A percentile compares a stretch with the other conserved stretches of the same genome.
phyloP scores from a whole-genome alignment of 1,140 invertebrate genomes.

The Eubasilissa regina region DNA sequence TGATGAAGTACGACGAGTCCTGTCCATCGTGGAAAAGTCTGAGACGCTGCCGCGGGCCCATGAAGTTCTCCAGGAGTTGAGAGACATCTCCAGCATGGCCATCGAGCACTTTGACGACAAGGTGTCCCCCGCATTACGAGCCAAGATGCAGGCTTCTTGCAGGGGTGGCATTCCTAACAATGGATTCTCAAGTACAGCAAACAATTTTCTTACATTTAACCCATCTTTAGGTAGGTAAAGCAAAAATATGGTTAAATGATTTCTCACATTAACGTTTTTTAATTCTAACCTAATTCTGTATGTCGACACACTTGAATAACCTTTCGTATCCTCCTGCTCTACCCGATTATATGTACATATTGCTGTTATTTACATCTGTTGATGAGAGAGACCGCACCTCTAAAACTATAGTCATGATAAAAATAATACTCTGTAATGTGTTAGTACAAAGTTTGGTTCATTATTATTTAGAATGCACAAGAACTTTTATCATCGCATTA shows the following conservation, averaged over 20 bases:
- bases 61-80: conserved; percentile 89
- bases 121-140: conserved; percentile 73
- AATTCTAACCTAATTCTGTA: neutral
- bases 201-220: conserved; percentile 30
- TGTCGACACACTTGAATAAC: neutral
- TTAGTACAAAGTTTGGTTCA: too few relatives aligned
- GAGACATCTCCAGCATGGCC: conserved; percentile 96
- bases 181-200: conserved; percentile 10
- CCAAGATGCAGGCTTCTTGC: conserved; percentile 62
- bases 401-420: too few relatives aligned
- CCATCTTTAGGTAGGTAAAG: too few relatives aligned
- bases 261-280: too few relatives aligned
- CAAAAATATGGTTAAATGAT: too few relatives aligned
- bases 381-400: too few relatives aligned
- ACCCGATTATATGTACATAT: too few relatives aligned
- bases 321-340: too few relatives aligned
- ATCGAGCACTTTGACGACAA: conserved; percentile 97
- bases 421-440: too few relatives aligned
- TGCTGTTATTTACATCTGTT: too few relatives aligned
- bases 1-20: conserved; percentile 87
- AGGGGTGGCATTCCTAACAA: conserved; percentile 53
- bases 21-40: conserved; percentile 79
- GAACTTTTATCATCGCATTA: too few relatives aligned
- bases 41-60: conserved; percentile 83
- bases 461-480: too few relatives aligned